phyloP scores from a whole-genome alignment of 2,797 vertebrate genomes.

The Fringilla coelebs region DNA sequence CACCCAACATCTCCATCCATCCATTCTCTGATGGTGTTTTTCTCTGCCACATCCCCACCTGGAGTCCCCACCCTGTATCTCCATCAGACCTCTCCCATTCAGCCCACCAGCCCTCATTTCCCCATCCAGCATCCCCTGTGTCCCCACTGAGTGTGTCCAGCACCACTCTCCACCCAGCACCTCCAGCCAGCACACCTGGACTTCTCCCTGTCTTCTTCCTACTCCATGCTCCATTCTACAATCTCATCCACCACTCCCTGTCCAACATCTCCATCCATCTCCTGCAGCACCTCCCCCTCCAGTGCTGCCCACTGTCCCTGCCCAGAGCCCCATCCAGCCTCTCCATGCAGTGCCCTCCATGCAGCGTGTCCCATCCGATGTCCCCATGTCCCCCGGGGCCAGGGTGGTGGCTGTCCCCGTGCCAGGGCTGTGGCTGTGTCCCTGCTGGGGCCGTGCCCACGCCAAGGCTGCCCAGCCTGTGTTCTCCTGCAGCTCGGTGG shows the following conservation, averaged over 20 bases:
- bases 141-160: fast-evolving
- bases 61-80: background rate
- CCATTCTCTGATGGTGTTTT: background rate
- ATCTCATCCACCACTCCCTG: background rate
- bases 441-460: background rate
- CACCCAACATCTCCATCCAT: background rate
- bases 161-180: background rate
- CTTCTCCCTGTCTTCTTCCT: background rate
- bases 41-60: background rate
- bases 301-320: too few species aligned
- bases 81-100: background rate
- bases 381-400: background rate
- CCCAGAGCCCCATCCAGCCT: too few species aligned
- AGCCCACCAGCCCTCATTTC: background rate
- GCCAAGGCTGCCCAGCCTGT: background rate
- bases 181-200: background rate
- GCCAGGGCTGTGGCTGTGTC: background rate
- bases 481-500: conserved; percentile 40
- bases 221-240: background rate
- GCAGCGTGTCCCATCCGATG: too few species aligned
- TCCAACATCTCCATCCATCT: background rate
- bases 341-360: too few species aligned
- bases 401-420: background rate
- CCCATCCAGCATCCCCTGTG: background rate
- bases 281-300: background rate